Evolutionary conservation across 2,888 invertebrate species (phyloP), one percentile per base, ranked within the genome.

Genomic region (Nebria brevicollis): DNA sequence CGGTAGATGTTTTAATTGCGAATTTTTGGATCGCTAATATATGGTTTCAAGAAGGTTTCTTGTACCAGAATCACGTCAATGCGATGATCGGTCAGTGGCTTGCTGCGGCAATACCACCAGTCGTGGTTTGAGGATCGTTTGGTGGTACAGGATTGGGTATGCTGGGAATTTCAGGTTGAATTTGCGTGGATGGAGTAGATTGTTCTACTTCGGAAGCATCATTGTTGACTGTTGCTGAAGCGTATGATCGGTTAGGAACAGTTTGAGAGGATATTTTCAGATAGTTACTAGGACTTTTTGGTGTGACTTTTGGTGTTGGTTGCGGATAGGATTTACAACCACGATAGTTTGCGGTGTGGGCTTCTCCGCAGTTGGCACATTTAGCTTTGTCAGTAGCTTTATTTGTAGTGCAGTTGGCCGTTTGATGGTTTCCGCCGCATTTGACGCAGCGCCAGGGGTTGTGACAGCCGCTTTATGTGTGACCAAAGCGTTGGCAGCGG

Each of bases 401-500:
- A 1, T 11, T n/a, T 74, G 13, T 74, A 6, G 11, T 74, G 54
- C 64, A n/a, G 84, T 82, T 13, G n/a, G n/a, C n/a, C n/a, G n/a
- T 20, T 20, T 25, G 4, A 54, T 84, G 83, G 43, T 83, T 77
- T 11, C 41, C 72, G 15, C 82, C 83, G 54, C 83, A 84, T 72
- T 82, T 84, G 1, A 83, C 83, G 43, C 84, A 84, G 54, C 75
- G 70, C 5, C 77, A 75, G 13, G 42, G 26, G 42, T 75, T 82
- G 20, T 43, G 66, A 41, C 84, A 84, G 66, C 82, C 83, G 13
- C 78, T 83, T 79, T 82, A 78, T 6, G 84, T 83, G 74, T 84
- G 83, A 0, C 82, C 83, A 66, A 77, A 82, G n/a, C 77, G 20
- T 73, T 84, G 84, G 42, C 84, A 84, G 54, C 82, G 82, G 25